Conservation (phyloP, 2,888 invertebrate species). For the Nomada ferruginata region DNA sequence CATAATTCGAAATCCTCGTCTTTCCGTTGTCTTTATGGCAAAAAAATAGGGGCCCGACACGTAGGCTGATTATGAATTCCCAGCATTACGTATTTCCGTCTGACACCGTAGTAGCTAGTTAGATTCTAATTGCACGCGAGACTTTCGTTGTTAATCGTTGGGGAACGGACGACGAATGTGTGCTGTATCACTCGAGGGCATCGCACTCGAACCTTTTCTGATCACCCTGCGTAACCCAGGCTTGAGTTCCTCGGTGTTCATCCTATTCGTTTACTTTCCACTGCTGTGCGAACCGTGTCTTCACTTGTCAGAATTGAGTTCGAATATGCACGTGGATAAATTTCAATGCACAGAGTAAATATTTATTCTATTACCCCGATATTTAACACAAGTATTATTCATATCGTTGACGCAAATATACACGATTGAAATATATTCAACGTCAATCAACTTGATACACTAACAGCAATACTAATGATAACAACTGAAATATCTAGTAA, state of each 20-base stretch:
- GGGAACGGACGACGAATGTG: constrained; percentile 7
- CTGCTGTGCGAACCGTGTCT: constrained; percentile 26
- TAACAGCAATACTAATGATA: too few species aligned
- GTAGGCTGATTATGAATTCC: not conserved
- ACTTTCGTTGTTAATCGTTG: constrained; percentile 23
- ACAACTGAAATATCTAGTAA: too few species aligned
- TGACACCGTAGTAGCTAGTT: constrained; percentile 14
- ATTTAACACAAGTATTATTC: too few species aligned
- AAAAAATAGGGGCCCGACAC: not conserved
- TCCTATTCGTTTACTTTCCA: constrained; percentile 18
- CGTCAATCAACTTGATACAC: too few species aligned
- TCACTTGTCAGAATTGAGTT: not conserved
- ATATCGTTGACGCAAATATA: too few species aligned
- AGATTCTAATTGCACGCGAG: constrained; percentile 49
- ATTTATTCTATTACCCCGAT: too few species aligned
- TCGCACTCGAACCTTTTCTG: constrained; percentile 40
- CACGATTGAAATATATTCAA: too few species aligned
- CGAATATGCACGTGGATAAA: not conserved
- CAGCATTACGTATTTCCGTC: constrained; percentile 10
- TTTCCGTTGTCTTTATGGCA: constrained; percentile 26
- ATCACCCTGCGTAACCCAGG: constrained; percentile 42
- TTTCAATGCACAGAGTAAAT: too few species aligned
- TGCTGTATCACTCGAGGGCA: constrained; percentile 38
- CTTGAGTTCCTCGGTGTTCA: not conserved
- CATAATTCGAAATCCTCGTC: constrained; percentile 45